A percentile compares a stretch with the other conserved stretches of the same genome.
These are phyloP conservation scores for Poeciliopsis turneri DNA, from an alignment of 2,797 vertebrate species.

Conservation along the genomic window DNA sequence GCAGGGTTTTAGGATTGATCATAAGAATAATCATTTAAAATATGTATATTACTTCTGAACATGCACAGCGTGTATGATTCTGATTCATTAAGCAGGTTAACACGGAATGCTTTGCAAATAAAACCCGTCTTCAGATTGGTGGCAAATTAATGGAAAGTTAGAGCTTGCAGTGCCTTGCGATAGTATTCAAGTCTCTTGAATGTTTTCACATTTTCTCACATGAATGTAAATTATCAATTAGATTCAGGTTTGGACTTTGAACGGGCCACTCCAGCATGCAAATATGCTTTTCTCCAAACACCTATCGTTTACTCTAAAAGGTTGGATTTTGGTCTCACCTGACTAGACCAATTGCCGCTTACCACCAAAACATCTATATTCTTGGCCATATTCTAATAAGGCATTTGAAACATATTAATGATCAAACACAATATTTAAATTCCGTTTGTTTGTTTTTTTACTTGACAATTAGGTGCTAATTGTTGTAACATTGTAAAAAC, in stretches of 20 bases:
- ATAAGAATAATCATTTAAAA: slow-evolving; percentile 22
- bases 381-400: background rate
- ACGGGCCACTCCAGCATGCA: background rate
- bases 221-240: background rate
- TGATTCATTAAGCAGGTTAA: slow-evolving; percentile 31
- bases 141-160: slow-evolving; percentile 9
- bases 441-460: background rate
- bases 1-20: slow-evolving; percentile 13
- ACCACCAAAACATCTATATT: background rate
- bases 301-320: background rate
- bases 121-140: slow-evolving; percentile 3
- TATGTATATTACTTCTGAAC: slow-evolving; percentile 38
- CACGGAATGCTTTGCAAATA: slow-evolving; percentile 18
- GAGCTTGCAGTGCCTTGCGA: background rate
- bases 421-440: too few species aligned
- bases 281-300: background rate
- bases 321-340: background rate
- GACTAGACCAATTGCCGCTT: background rate
- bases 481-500: background rate
- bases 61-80: slow-evolving; percentile 72
- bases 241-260: background rate
- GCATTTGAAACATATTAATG: background rate
- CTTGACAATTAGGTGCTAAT: background rate
- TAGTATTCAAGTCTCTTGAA: background rate
- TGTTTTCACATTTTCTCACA: background rate